These are phyloP conservation scores for Mamestra configurata DNA, from an alignment of 1,140 invertebrate genomes.

Conservation along the genomic window DNA sequence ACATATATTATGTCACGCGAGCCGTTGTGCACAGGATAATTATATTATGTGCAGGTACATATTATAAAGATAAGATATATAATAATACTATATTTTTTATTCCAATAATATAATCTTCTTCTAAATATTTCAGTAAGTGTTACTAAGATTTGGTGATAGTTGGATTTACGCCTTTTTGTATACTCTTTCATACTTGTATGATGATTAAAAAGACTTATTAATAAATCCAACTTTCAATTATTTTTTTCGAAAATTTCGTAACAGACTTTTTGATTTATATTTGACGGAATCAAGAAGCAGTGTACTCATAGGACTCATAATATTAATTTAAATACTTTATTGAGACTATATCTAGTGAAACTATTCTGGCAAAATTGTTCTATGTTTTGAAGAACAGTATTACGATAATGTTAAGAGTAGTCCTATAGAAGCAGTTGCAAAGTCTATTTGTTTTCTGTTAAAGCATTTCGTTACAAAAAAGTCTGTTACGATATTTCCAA, in stretches of 20 bases:
- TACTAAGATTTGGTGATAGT: neutral
- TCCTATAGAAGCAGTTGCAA: too few species aligned
- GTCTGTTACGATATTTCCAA: slow-evolving; percentile 31
- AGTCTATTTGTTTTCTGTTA: neutral
- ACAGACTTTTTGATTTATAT: neutral
- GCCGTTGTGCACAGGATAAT: neutral
- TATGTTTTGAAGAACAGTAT: too few species aligned
- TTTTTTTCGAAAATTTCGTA: neutral
- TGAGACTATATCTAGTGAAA: too few species aligned
- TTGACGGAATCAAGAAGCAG: neutral
- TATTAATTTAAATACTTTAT: too few species aligned
- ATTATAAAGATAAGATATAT: slow-evolving; percentile 34
- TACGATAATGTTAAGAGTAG: too few species aligned
- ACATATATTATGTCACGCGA: neutral
- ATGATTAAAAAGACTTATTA: neutral
- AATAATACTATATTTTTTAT: slow-evolving; percentile 36
- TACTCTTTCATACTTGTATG: too few species aligned
- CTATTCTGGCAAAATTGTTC: too few species aligned
- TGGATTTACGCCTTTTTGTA: neutral
- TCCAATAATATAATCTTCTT: slow-evolving; percentile 27
- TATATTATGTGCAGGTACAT: slow-evolving; percentile 41
- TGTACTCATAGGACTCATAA: too few species aligned
- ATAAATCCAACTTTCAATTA: neutral
- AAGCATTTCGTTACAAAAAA: neutral
- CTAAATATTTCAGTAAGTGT: slow-evolving; percentile 10